A percentile compares a stretch with the other conserved stretches of the same genome.
phyloP scores from a whole-genome alignment of 2,797 vertebrate species.

The Rhyacichthys aspro region DNA sequence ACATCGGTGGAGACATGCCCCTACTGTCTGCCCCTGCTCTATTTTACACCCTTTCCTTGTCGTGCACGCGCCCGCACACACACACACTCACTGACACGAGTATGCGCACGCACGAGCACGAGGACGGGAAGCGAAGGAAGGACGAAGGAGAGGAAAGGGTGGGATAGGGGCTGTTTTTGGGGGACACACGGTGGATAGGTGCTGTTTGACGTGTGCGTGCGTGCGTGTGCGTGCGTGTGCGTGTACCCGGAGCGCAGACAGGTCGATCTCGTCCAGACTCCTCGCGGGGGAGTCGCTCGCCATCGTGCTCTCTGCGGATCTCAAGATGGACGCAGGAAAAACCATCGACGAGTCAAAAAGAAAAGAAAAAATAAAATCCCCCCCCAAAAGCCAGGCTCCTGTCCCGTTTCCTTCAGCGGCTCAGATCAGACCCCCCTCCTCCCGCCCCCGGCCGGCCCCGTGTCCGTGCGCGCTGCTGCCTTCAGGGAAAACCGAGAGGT shows the following conservation, averaged over 20 bases:
- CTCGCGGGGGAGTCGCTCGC: conserved; percentile 96
- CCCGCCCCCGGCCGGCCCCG: conserved; percentile 8
- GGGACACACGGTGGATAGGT: background rate
- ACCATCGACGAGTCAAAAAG: conserved; percentile 60
- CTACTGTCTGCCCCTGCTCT: conserved; percentile 1
- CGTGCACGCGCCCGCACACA: conserved; percentile 1
- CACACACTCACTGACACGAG: background rate
- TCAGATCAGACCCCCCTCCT: conserved; percentile 6
- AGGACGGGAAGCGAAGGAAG: background rate
- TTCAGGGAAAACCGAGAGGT: conserved; percentile 5
- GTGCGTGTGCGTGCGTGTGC: background rate
- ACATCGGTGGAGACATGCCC: conserved; percentile 32
- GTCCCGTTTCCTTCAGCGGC: background rate
- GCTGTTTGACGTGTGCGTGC: background rate
- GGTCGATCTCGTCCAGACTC: conserved; percentile 97
- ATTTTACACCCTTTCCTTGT: conserved; percentile 7
- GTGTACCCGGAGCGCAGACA: conserved; percentile 92
- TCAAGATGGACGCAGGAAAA: conserved; percentile 73
- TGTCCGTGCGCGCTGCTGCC: conserved; percentile 3
- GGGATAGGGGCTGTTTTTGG: background rate
- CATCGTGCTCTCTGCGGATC: conserved; percentile 83
- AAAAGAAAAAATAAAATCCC: conserved; percentile 6
- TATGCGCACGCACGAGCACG: background rate
- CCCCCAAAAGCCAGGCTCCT: conserved; percentile 18
- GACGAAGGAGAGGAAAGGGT: background rate